Evolutionary conservation across 2,113 vertebrate species (phyloP), one percentile per base, ranked within the genome.

Genomic region (Gnathonemus longibarbis): DNA sequence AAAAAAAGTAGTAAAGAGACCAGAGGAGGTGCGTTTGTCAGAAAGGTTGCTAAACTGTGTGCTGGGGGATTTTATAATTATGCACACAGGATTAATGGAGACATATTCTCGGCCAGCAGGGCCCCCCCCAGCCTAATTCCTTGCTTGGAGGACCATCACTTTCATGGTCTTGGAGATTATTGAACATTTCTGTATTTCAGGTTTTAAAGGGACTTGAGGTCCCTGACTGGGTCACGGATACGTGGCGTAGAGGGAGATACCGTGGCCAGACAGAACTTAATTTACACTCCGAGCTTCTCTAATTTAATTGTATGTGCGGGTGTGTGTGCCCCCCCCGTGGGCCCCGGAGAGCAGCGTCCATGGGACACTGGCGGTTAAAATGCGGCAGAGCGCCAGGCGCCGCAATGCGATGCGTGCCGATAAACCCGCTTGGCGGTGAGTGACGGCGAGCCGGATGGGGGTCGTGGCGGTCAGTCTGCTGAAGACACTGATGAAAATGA

Each of bases 301-400:
- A 66, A 27, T 1, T 66, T 70, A 66, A 66, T 4, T 10, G 1
- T 27, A 27, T 27, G 62, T 70, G 62, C 13, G 58, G 7, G n/a
- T 66, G n/a, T 70, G 62, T 31, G 3, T 13, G 62, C 24, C 0
- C 56, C 58, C 58, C 9, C 96, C 95, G 93, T 95, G 93, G 95
- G 96, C 96, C 96, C 96, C 97, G 96, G 98, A 97, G 96, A 97
- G 96, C 96, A 3, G 96, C 96, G 94, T 97, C 97, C 94, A 97
- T 95, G 95, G 93, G 97, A 97, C 97, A 97, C 97, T 97, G 97
- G 98, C 97, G 95, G 96, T 96, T 94, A 95, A 94, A 95, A 95
- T 95, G 95, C 97, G 90, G 96, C 1, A 93, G 97, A 96, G 97
- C 91, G 94, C 94, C 97, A 96, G 97, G 97, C 91, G 94, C 93